Base-by-base conservation (phyloP, 64 coral and sea anemone species). In the Montipora capricornis region DNA sequence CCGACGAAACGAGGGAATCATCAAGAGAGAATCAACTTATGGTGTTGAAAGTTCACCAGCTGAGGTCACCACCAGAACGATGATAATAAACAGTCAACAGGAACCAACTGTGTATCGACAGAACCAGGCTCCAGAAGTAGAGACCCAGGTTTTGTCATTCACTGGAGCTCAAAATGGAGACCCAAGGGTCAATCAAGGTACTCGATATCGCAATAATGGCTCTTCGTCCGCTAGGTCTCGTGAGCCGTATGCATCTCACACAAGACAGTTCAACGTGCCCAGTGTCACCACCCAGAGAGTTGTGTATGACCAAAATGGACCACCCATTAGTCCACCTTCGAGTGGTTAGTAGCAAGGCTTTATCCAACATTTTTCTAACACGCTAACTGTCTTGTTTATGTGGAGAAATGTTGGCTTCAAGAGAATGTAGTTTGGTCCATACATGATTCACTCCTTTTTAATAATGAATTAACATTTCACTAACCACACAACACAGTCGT, bases 81-180 rank as follows among this genome's bases (percentile, higher is more conserved):
- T 95, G 46, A 95, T 84, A 9, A 97, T 97, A 22, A 88, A 93
- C 50, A 88, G 89, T 67, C 87, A 87, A 44, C 88, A 74, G 24
- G 93, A 97, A 48, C 92, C 89, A 24, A 37, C 50, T 44, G 93
- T 97, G 19, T 95, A 95, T 84, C 96, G 88, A 44, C 82, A 97
- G 46, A 94, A 62, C 87, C 67, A 48, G 12, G 83, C 96, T 12
- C 96, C 96, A 5, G 96, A 94, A 83, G 89, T 97, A 1, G 79
- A 90, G 81, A 96, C 95, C 13, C 88, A 96, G 61, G 77, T 89
- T 20, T 94, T 93, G 80, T 59, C 89, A 64, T 75, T 94, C 7
- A 89, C 93, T 14, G 74, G 82, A 44, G 47, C 51, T 49, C 55
- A 84, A 84, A 29, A 44, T 77, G 71, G 71, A 89, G 50, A 89